phyloP scores from a whole-genome alignment of 2,113 vertebrate genomes.

The Neofelis nebulosa region DNA sequence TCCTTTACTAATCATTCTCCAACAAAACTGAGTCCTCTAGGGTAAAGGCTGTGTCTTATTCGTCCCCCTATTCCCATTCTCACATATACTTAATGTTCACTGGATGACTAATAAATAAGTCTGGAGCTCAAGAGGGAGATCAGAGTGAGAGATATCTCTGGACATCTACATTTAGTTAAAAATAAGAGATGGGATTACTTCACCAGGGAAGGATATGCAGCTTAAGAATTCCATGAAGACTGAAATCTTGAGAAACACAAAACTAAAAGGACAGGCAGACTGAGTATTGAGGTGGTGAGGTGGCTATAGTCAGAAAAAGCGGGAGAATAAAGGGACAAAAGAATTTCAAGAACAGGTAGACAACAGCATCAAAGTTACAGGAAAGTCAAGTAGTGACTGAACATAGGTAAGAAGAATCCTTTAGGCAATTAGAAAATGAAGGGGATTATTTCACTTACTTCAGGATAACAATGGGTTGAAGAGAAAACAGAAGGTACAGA shows the following conservation, averaged over 20 bases:
- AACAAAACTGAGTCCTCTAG: constrained; percentile 28
- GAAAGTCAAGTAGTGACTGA: constrained; percentile 28
- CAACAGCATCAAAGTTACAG: constrained; percentile 20
- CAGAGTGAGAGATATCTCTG: constrained; percentile 32
- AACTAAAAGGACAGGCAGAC: neutral
- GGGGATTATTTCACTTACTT: constrained; percentile 43
- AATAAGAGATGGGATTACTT: constrained; percentile 33
- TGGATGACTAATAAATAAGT: constrained; percentile 53
- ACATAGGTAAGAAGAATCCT: neutral
- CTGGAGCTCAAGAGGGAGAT: constrained; percentile 16
- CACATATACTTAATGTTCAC: constrained; percentile 50
- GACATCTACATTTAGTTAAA: constrained; percentile 53
- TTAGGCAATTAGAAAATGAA: neutral
- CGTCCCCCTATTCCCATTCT: neutral
- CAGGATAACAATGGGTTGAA: neutral
- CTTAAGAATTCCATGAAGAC: constrained; percentile 21
- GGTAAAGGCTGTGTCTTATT: neutral
- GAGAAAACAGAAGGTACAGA: constrained; percentile 41
- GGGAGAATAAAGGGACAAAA: neutral
- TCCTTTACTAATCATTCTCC: constrained; percentile 34
- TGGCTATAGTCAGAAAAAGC: neutral
- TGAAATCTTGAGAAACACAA: constrained; percentile 22
- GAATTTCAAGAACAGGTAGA: constrained; percentile 45
- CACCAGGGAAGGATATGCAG: neutral
- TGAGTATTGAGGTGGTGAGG: neutral